These are phyloP conservation scores for Salvelinus sp. DNA, from an alignment of 2,113 vertebrate species.

Conservation along the genomic window DNA sequence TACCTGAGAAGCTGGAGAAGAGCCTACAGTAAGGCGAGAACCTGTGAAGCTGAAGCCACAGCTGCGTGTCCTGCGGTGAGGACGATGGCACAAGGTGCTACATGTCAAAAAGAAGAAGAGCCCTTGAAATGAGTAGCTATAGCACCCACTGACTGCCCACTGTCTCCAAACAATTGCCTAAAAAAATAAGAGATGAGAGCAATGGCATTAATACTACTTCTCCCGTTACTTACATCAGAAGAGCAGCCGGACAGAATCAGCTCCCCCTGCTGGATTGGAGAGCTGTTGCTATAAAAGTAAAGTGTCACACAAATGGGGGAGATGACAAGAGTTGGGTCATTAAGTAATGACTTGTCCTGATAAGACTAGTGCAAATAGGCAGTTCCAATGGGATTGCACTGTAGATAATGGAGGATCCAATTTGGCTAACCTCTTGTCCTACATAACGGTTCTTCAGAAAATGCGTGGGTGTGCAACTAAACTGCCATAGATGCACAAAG, in stretches of 20 bases:
- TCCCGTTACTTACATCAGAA: constrained; percentile 84
- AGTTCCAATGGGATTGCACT: background rate
- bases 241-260: constrained; percentile 78
- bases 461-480: background rate
- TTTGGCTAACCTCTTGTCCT: background rate
- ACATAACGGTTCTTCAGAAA: background rate
- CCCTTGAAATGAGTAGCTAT: constrained; percentile 68
- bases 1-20: constrained; percentile 91
- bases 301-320: constrained; percentile 30
- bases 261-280: constrained; percentile 84
- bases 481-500: background rate
- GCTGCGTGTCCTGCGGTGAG: constrained; percentile 87
- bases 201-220: constrained; percentile 58
- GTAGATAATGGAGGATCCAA: background rate
- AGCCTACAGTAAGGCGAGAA: constrained; percentile 91
- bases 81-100: constrained; percentile 88
- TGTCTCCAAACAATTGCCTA: constrained; percentile 64
- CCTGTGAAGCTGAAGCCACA: constrained; percentile 89
- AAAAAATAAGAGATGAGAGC: constrained; percentile 63
- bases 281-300: constrained; percentile 81
- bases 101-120: constrained; percentile 81
- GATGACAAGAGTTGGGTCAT: constrained; percentile 33
- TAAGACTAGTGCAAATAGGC: background rate
- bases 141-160: constrained; percentile 54
- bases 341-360: background rate